Evolutionary conservation across 1,140 invertebrate species (phyloP), one percentile per base, ranked within the genome.

Genomic region (Arion vulgaris): DNA sequence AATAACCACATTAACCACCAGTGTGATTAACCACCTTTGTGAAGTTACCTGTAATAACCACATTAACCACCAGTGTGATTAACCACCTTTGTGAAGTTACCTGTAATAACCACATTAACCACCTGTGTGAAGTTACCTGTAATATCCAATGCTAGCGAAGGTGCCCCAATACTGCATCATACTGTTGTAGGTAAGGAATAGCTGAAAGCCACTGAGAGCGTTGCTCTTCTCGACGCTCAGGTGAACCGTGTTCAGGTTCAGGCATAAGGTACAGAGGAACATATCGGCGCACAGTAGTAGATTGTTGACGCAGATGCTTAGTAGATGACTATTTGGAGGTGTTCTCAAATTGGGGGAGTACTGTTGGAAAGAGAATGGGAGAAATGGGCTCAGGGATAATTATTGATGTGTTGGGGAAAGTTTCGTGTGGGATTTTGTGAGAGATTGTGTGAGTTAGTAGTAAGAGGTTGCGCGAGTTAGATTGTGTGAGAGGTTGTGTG

Each of bases 231-330:
- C 73, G 11, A 39, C 38, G 1, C 23, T 66, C 57, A 85, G 39
- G 39, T 80, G 32, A 17, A 81, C 34, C 0, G 69, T 34, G 79
- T 75, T 84, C n/a, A 82, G 69, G 69, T 84, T 83, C 1, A 88
- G 45, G 2, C 83, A 83, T 0, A 85, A 41, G 19, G 85, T 62
- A 23, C 85, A 85, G 15, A 87, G 77, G 19, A 88, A 26, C 86
- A 88, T 87, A 80, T 85, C 84, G 11, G 87, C 11, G 49, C 84
- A 81, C 71, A 89, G 53, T n/a, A 87, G 13, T 2, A 89, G 49
- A 81, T 89, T 90, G 62, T 87, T 90, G 74, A 83, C 72, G 72
- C 89, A 88, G 28, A 90, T 89, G 81, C 88, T 90, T n/a, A 90
- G 81, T 28, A 90, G 82, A 62, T 89, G 88, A 19, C 66, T 84